Evolutionary conservation across 2,797 vertebrate species (phyloP).

Genomic region (Sphenodon punctatus): DNA sequence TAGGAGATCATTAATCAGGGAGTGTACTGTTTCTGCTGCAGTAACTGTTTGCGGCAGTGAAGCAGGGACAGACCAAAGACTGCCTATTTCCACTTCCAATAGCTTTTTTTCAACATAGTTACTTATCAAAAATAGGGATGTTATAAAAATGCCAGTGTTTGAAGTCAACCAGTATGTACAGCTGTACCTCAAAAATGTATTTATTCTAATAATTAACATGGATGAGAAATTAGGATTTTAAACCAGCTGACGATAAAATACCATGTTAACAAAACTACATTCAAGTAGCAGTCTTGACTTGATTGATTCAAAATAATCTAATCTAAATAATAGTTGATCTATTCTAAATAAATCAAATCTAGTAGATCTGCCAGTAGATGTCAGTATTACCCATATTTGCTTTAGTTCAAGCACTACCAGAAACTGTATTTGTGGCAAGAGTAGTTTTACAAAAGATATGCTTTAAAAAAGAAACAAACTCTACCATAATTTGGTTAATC

Average conservation of each 20-base stretch:
- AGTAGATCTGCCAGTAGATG: conserved; percentile 60
- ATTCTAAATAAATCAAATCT: background rate
- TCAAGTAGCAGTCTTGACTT: background rate
- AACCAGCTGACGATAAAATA: background rate
- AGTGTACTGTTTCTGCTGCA: background rate
- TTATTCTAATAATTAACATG: background rate
- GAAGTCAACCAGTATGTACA: background rate
- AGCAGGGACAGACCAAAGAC: background rate
- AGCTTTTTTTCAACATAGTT: background rate
- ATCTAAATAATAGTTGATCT: background rate
- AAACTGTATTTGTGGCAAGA: background rate
- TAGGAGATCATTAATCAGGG: background rate
- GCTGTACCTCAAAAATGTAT: background rate
- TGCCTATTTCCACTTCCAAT: background rate
- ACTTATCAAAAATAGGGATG: background rate
- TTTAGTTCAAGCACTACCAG: background rate
- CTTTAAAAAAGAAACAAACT: background rate
- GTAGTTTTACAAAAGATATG: too few relatives aligned
- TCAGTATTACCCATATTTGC: conserved; percentile 53
- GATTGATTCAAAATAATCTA: background rate
- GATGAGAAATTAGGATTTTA: background rate
- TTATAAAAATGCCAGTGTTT: background rate
- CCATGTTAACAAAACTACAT: rapidly evolving
- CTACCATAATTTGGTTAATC: background rate
- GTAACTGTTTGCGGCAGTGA: background rate